Evolutionary conservation across 37 sponge, comb jelly and placozoan species (phyloP).

Genomic region (Lycopodina hypogea): DNA sequence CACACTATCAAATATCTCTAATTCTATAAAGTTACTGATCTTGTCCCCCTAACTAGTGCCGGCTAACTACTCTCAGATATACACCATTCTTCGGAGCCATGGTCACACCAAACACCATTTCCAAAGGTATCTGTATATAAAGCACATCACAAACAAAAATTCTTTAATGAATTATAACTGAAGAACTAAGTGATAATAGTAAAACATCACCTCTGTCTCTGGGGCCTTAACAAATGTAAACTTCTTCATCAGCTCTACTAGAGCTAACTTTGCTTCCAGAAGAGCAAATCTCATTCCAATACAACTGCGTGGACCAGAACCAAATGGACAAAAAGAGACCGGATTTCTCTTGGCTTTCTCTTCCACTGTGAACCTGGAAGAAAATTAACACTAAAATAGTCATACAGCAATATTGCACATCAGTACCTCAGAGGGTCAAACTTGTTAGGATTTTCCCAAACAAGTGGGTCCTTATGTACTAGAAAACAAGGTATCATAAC

Average conservation of each 20-base stretch:
- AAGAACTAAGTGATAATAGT: too few relatives aligned
- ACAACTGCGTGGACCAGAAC: constrained; percentile 76
- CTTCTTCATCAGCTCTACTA: too few relatives aligned
- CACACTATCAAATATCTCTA: too few relatives aligned
- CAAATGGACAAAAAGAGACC: too few relatives aligned
- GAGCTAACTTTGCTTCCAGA: constrained; percentile 70
- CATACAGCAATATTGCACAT: too few relatives aligned
- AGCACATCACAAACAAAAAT: background rate
- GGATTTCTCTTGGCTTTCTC: constrained; percentile 51
- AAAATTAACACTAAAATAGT: too few relatives aligned
- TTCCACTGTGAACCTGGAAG: constrained; percentile 56
- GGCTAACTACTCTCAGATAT: constrained; percentile 10
- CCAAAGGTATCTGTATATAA: constrained; percentile 9
- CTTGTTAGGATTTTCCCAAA: background rate
- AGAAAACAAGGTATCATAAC: too few relatives aligned
- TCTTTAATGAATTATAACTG: background rate
- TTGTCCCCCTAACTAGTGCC: too few relatives aligned
- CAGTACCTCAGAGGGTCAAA: constrained; percentile 3
- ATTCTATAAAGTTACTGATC: too few relatives aligned
- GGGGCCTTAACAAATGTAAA: constrained; percentile 51
- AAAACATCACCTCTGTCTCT: constrained; percentile 29
- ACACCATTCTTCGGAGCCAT: constrained; percentile 48
- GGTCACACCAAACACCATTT: constrained; percentile 41
- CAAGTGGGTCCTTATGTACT: background rate
- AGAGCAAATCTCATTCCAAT: constrained; percentile 81